phyloP scores from a whole-genome alignment of 1,140 invertebrate species.

The Galendromus occidentalis region DNA sequence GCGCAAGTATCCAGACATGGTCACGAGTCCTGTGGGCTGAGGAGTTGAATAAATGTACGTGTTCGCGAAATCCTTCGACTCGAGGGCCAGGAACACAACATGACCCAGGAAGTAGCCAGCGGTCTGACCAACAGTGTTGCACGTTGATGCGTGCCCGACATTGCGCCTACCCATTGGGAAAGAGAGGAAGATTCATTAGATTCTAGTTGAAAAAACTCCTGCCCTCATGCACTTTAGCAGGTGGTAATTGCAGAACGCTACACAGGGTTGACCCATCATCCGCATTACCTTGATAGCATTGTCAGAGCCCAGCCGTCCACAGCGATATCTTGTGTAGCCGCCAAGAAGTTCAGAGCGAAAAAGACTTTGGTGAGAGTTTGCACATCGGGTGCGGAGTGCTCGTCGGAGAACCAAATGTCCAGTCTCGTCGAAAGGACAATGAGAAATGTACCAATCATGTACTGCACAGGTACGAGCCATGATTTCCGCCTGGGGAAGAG shows the following conservation, averaged over 20 bases:
- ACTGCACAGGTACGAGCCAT: slow-evolving; percentile 86
- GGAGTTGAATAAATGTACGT: slow-evolving; percentile 58
- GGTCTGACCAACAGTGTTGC: slow-evolving; percentile 94
- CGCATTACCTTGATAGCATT: slow-evolving; percentile 65
- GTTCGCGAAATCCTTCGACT: slow-evolving; percentile 90
- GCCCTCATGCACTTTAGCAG: too few species aligned
- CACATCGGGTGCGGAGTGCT: slow-evolving; percentile 46
- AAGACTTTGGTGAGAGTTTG: slow-evolving; percentile 60
- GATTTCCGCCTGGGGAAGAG: slow-evolving; percentile 51
- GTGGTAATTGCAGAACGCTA: not conserved
- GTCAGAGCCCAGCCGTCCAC: slow-evolving; percentile 99
- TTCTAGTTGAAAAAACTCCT: not conserved
- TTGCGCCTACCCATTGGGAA: slow-evolving; percentile 37
- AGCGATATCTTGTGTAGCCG: slow-evolving; percentile 96
- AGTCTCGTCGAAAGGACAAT: slow-evolving; percentile 53
- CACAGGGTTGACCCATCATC: not conserved
- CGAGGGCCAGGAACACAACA: slow-evolving; percentile 87
- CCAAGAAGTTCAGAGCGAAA: slow-evolving; percentile 79
- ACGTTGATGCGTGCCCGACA: slow-evolving; percentile 96
- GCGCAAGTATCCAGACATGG: slow-evolving; percentile 67
- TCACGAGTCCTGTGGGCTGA: slow-evolving; percentile 52
- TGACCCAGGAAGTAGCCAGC: slow-evolving; percentile 93
- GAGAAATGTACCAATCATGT: slow-evolving; percentile 50
- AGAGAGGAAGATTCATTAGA: not conserved
- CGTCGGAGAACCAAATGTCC: slow-evolving; percentile 47